Evolutionary conservation across 2,797 vertebrate genomes (phyloP).

Genomic region (Erithacus rubecula): DNA sequence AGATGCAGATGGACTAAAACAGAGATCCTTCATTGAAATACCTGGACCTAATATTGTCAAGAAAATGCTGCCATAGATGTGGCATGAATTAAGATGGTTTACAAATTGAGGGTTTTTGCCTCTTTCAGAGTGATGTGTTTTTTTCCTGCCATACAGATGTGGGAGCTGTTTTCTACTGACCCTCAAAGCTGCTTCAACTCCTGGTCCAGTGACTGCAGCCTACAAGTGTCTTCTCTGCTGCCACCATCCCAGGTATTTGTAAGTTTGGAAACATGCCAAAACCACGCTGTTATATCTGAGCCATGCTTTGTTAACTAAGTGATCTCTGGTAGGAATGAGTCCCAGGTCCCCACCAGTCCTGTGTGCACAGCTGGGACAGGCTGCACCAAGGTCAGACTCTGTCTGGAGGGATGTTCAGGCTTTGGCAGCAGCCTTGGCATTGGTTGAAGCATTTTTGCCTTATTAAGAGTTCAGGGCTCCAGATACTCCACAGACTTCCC

Average conservation of each 20-base stretch:
- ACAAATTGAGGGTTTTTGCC: neutral
- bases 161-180: neutral
- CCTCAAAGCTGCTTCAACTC: neutral
- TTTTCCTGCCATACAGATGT: neutral
- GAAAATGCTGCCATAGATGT: neutral
- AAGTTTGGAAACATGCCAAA: neutral
- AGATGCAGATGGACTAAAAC: neutral
- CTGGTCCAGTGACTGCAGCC: neutral
- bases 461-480: neutral
- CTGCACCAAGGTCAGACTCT: neutral
- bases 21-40: neutral
- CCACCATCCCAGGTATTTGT: neutral
- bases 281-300: neutral
- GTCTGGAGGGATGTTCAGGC: accelerated
- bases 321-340: neutral
- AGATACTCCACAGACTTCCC: neutral
- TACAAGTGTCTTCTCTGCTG: neutral
- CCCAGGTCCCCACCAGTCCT: too few relatives aligned
- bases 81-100: neutral
- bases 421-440: neutral
- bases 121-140: neutral
- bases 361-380: neutral
- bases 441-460: neutral
- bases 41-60: neutral
- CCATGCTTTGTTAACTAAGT: accelerated